Conservation (phyloP, 2,113 vertebrate species). For the Microtus pennsylvanicus region DNA sequence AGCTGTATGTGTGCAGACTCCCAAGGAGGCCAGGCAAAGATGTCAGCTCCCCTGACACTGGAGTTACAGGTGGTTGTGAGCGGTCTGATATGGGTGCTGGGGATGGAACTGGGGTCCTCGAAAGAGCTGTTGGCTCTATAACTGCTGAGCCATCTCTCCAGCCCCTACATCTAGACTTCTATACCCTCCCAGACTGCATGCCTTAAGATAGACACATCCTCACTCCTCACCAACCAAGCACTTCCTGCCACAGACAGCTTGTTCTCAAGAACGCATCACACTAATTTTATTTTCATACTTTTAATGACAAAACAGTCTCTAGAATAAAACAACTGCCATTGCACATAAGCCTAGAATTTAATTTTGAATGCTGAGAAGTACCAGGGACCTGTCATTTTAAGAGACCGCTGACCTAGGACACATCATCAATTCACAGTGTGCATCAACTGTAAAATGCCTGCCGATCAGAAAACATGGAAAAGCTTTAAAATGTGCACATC, state of each 20-base stretch:
- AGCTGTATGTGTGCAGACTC: neutral
- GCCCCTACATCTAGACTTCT: neutral
- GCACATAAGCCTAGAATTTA: constrained; percentile 34
- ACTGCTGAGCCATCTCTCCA: neutral
- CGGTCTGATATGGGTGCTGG: neutral
- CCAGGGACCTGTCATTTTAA: neutral
- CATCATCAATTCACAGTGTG: neutral
- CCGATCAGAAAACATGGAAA: neutral
- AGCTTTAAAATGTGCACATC: neutral
- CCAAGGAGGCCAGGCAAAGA: neutral
- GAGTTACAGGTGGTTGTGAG: neutral
- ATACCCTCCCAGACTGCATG: neutral
- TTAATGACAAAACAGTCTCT: neutral
- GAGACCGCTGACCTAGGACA: constrained; percentile 6
- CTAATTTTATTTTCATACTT: neutral
- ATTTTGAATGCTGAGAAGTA: neutral
- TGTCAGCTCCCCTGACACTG: neutral
- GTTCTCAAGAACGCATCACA: constrained; percentile 33
- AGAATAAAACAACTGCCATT: constrained; percentile 2
- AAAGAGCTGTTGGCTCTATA: neutral
- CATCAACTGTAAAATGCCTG: neutral
- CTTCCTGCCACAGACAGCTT: constrained; percentile 28
- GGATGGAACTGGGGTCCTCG: neutral
- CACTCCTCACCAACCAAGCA: constrained; percentile 17
- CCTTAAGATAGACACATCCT: neutral